A percentile compares a stretch with the other conserved stretches of the same genome.
These are phyloP conservation scores for Bombus consobrinus DNA, from an alignment of 1,140 invertebrate genomes.

Conservation along the genomic window DNA sequence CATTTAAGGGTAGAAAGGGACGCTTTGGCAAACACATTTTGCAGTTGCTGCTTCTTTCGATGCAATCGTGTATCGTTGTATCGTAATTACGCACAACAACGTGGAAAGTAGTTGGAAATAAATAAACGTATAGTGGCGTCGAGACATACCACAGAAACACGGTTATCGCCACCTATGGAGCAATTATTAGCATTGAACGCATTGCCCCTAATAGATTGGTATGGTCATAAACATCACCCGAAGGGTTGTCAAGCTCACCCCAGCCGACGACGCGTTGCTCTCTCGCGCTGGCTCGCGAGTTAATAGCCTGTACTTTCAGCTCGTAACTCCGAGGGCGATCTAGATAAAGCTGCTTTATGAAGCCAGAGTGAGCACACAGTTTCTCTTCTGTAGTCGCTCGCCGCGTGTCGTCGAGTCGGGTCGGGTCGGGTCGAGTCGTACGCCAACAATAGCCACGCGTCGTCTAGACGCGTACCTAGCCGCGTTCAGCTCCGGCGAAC, in stretches of 20 bases:
- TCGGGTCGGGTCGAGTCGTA: no score
- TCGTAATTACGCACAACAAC: no score
- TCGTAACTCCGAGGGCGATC: slow-evolving; percentile 67
- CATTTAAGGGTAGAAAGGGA: no score
- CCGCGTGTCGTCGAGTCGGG: no score
- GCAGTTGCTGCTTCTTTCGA: no score
- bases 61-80: no score
- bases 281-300: slow-evolving; percentile 56
- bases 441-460: not conserved
- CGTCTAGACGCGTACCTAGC: no score
- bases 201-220: slow-evolving; percentile 24
- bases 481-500: not conserved
- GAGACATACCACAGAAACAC: not conserved
- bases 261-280: not conserved
- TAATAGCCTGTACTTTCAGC: slow-evolving; percentile 70
- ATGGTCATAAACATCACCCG: slow-evolving; percentile 50
- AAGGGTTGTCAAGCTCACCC: slow-evolving; percentile 36
- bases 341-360: slow-evolving; percentile 72
- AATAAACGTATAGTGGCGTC: not conserved
- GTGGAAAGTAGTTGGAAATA: not conserved
- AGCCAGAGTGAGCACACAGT: slow-evolving; percentile 48
- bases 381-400: slow-evolving; percentile 42
- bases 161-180: not conserved
- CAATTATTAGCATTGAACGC: slow-evolving; percentile 41
- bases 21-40: no score